Evolutionary conservation across 2,888 invertebrate species (phyloP).

Genomic region (Acanthopleura granulata): DNA sequence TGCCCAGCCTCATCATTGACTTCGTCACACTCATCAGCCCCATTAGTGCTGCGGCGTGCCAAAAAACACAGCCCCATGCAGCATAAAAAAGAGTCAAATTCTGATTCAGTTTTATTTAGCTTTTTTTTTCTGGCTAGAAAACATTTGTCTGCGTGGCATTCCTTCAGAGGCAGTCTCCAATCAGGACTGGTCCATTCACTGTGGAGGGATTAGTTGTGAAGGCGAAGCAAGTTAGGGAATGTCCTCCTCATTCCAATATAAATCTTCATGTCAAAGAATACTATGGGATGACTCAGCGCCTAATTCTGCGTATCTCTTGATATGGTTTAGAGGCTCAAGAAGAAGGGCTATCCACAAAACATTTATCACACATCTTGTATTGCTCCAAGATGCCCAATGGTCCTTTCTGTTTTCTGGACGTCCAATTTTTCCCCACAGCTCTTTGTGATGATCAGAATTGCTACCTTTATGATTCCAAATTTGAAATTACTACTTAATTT

Average conservation of each 20-base stretch:
- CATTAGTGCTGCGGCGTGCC: background rate
- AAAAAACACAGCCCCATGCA: too few species aligned
- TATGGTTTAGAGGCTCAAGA: background rate
- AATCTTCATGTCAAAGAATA: conserved; percentile 7
- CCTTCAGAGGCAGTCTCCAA: background rate
- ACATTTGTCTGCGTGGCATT: background rate
- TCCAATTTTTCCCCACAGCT: too few species aligned
- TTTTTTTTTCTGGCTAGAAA: background rate
- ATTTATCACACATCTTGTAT: too few species aligned
- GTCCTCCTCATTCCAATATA: conserved; percentile 12
- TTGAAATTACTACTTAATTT: too few species aligned
- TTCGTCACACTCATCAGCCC: background rate
- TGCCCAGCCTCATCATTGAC: background rate
- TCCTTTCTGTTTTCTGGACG: too few species aligned
- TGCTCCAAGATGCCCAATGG: too few species aligned
- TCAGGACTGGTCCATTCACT: background rate
- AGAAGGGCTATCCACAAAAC: too few species aligned
- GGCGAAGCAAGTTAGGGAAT: background rate
- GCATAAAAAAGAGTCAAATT: too few species aligned
- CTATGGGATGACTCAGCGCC: background rate
- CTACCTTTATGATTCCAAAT: too few species aligned
- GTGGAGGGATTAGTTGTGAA: background rate
- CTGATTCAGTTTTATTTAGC: too few species aligned
- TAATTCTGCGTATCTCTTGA: conserved; percentile 8
- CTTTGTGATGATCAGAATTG: too few species aligned